Base-by-base conservation (phyloP, 2,888 invertebrate genomes). In the Leucophora obtusa region DNA sequence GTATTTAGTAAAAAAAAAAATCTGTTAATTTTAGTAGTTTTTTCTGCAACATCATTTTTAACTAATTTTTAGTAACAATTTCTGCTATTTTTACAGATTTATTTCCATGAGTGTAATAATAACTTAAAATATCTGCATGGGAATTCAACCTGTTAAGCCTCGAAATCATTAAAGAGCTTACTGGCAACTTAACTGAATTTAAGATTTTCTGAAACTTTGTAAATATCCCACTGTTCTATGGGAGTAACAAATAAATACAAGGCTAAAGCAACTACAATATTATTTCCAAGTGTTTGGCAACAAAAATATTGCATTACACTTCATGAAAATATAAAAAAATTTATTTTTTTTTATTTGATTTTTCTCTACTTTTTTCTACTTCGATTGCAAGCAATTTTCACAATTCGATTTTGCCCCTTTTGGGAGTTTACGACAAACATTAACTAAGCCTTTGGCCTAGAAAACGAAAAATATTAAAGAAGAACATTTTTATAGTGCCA, bases 361-460 rank as follows among this genome's bases (percentile, higher is more conserved):
- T 28, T 51, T 9, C 24, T 56, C 1, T 14, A 28, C 38, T 28
- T 62, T 51, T 53, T 33, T 1, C 47, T 47, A 68, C 14, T 62
- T 58, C 56, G 38, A 56, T 69, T 51, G 15, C 21, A 50, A 60
- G 50, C 75, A 14, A 6, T 33, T 59, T 8, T 11, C 14, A 9
- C 5, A 14, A 38, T 38, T 59, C 17, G 14, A 1, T 1, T 65
- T 35, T 62, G 60, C 47, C 43, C 50, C 59, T 60, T 33, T 50
- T 60, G 24, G 17, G 50, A 18, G 14, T 54, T 28, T 59, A 54
- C 35, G 63, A 50, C 65, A 68, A 76, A 65, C 47, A 53, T 75
- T 62, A 50, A 47, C 68, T 63, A 65, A 63, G 72, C 43, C 62
- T 65, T 68, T 80, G 75, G 75, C 72, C 71, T 69, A 72, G 47